A percentile compares a stretch with the other conserved stretches of the same genome.
Conservation (phyloP, 2,113 vertebrate species). For the Herpailurus yagouaroundi region DNA sequence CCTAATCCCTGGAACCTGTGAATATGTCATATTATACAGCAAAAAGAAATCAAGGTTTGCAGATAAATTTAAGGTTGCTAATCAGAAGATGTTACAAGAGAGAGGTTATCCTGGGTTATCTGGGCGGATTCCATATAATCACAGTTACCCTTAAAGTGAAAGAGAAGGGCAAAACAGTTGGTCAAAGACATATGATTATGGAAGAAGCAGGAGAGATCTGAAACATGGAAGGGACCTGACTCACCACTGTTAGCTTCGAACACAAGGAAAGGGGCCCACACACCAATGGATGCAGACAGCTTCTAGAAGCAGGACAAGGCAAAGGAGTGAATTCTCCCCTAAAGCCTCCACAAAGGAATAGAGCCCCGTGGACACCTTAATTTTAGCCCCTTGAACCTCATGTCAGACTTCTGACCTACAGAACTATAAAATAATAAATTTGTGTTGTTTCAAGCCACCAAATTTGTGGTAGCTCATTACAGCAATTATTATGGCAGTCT, state of each 20-base stretch:
- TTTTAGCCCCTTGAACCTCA: background rate
- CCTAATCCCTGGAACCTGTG: background rate
- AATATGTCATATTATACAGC: background rate
- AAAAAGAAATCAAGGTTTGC: background rate
- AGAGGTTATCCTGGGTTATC: background rate
- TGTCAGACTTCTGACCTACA: background rate
- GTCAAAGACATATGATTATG: background rate
- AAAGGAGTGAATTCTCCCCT: background rate
- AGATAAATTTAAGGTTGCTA: background rate
- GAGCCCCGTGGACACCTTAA: background rate
- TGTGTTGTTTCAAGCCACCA: background rate
- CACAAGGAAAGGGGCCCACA: background rate
- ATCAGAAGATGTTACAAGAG: background rate
- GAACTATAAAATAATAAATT: background rate
- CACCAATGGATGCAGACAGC: background rate
- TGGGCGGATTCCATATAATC: background rate
- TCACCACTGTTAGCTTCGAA: background rate
- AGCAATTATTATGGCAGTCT: background rate
- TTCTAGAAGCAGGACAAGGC: background rate
- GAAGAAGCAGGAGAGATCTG: background rate
- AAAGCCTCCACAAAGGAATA: background rate
- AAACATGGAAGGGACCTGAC: background rate
- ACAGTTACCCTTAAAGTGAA: background rate
- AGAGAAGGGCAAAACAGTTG: background rate
- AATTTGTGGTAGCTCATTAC: background rate